Evolutionary conservation across 2,113 vertebrate species (phyloP), one percentile per base, ranked within the genome.

Genomic region (Paramormyrops kingsleyae): DNA sequence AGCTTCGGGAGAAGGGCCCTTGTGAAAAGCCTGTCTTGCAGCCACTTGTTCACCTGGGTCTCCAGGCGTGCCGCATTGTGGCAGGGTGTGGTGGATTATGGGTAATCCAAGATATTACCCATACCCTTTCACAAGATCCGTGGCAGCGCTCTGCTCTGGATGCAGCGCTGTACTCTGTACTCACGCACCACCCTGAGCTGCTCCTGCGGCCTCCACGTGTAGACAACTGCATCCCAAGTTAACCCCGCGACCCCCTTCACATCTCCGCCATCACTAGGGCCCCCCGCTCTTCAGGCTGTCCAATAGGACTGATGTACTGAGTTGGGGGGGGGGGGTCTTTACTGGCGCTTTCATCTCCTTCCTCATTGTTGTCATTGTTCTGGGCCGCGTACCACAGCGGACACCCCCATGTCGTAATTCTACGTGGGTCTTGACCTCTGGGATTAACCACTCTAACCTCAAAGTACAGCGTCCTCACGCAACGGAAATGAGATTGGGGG

Each of bases 351-450:
- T 52, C 47, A 52, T 56, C 85, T 87, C 49, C 19, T 87, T 53
- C 50, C 50, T 87, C 49, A 87, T 53, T 87, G 49, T 87, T 87
- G 50, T 39, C 85, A 87, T 87, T 87, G 85, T 53, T 53, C 31
- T 53, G 85, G 49, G 49, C 27, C 13, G 5, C n/a, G 50, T 39
- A 47, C 50, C n/a, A 21, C 17, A 39, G 8, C 27, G 1, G 15
- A 52, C 31, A 35, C 24, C 50, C 49, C 83, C 83, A 44, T 24
- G 21, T 50, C 85, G 4, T 35, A 35, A 42, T 53, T 35, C 47
- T 53, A 13, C 85, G 19, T 19, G 27, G 85, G 50, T 87, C 85
- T 42, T 56, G 50, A 87, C 85, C 85, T 87, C 49, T 87, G 50
- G 49, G 50, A 52, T 35, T 56, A 35, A 17, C 6, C 13, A 47